Percentiles rank a stretch among this genome's conserved stretches.
Conservation (phyloP, 2,113 vertebrate species). For the Australoheros scitulus region DNA sequence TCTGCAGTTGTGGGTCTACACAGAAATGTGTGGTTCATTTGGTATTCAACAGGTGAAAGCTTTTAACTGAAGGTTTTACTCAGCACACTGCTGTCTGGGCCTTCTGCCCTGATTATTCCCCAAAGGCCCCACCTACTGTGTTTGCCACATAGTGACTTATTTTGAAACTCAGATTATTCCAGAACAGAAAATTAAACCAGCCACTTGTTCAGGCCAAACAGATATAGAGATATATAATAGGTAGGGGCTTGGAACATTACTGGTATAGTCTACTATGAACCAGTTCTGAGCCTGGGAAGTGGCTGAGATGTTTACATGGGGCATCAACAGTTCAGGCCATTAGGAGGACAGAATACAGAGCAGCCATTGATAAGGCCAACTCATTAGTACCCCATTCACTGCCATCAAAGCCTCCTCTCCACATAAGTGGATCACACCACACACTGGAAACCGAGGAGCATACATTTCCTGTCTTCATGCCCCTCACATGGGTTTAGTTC, state of each 20-base stretch:
- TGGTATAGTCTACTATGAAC: background rate
- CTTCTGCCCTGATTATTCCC: slow-evolving; percentile 39
- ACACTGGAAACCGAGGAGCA: slow-evolving; percentile 32
- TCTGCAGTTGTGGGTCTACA: background rate
- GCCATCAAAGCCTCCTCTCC: slow-evolving; percentile 66
- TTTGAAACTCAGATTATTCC: slow-evolving; percentile 22
- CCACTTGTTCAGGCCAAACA: slow-evolving; percentile 11
- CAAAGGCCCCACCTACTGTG: slow-evolving; percentile 51
- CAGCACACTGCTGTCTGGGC: slow-evolving; percentile 33
- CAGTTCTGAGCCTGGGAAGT: slow-evolving; percentile 27
- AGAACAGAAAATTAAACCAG: slow-evolving; percentile 5
- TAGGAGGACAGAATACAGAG: slow-evolving; percentile 68
- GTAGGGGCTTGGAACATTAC: background rate
- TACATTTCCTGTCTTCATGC: slow-evolving; percentile 24
- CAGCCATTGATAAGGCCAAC: slow-evolving; percentile 69
- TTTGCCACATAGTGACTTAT: slow-evolving; percentile 34
- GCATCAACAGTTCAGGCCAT: slow-evolving; percentile 59
- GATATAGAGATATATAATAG: background rate
- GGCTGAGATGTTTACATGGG: slow-evolving; percentile 63
- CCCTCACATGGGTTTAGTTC: background rate
- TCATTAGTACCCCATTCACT: slow-evolving; percentile 75
- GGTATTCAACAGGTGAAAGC: slow-evolving; percentile 63
- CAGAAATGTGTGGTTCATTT: background rate
- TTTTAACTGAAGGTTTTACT: slow-evolving; percentile 2
- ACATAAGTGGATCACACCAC: slow-evolving; percentile 36